Percentiles rank a stretch among this genome's conserved stretches.
phyloP scores from a whole-genome alignment of 2,113 vertebrate species.

The Ascaphus truei region DNA sequence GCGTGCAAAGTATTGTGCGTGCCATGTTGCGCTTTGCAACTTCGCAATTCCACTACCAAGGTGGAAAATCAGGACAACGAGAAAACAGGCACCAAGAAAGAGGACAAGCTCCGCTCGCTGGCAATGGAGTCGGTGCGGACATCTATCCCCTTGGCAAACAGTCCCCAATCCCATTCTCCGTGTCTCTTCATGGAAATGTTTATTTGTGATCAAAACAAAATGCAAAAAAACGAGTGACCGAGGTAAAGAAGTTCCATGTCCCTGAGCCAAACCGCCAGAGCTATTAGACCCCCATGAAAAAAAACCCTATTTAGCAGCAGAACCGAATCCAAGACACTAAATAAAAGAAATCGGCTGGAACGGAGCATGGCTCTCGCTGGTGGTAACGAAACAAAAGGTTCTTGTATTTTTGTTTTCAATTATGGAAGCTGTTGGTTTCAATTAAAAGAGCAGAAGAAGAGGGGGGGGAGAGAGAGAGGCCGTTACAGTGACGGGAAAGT shows the following conservation, averaged over 20 bases:
- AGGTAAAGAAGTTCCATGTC: background rate
- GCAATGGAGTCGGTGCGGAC: background rate
- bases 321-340: slow-evolving; percentile 27
- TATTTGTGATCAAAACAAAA: slow-evolving; percentile 27
- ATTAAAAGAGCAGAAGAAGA: slow-evolving; percentile 14
- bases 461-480: background rate
- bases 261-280: slow-evolving; percentile 20
- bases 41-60: no score
- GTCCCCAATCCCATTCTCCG: background rate
- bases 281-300: slow-evolving; percentile 30
- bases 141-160: background rate
- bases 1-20: no score
- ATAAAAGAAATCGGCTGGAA: slow-evolving; percentile 31
- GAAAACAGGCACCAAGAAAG: no score
- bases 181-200: slow-evolving; percentile 13
- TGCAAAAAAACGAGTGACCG: background rate
- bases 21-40: no score
- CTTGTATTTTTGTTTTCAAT: slow-evolving; percentile 4
- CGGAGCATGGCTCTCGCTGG: slow-evolving; percentile 5
- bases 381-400: slow-evolving; percentile 23
- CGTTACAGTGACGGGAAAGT: background rate
- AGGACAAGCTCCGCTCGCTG: background rate
- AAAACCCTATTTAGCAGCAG: slow-evolving; percentile 15
- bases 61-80: slow-evolving; percentile 13
- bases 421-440: slow-evolving; percentile 22